These are phyloP conservation scores for Portevinia maculata DNA, from an alignment of 2,888 invertebrate genomes.

Conservation along the genomic window DNA sequence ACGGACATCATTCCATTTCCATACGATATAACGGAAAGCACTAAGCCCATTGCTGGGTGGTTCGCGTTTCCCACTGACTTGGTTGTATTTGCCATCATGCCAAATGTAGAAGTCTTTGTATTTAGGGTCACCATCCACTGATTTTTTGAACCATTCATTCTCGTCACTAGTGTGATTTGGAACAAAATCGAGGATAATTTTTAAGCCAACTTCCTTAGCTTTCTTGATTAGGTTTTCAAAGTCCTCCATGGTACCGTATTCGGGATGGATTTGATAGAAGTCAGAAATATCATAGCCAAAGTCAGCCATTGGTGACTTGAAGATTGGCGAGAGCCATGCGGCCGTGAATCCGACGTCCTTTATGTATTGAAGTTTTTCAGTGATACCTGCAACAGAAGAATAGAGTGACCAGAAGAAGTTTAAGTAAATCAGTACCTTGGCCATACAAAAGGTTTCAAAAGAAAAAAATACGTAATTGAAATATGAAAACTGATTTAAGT, in stretches of 20 bases:
- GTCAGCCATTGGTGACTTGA: conserved; percentile 89
- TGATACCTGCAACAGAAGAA: conserved; percentile 84
- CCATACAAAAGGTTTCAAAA: too few relatives aligned
- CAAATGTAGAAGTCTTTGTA: conserved; percentile 92
- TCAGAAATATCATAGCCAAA: conserved; percentile 91
- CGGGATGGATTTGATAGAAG: conserved; percentile 86
- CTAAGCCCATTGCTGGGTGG: conserved; percentile 84
- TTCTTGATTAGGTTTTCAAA: conserved; percentile 86
- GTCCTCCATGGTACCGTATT: conserved; percentile 88
- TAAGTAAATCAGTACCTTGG: too few relatives aligned
- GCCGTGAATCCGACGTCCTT: conserved; percentile 87
- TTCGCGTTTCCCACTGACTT: conserved; percentile 77
- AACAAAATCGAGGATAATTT: conserved; percentile 83
- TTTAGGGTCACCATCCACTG: conserved; percentile 85
- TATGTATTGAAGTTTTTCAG: conserved; percentile 86
- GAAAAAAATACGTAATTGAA: too few relatives aligned
- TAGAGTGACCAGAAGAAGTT: too few relatives aligned
- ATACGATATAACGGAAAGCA: conserved; percentile 85
- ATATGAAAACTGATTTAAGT: too few relatives aligned
- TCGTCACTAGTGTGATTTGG: conserved; percentile 87
- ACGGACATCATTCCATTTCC: conserved; percentile 85
- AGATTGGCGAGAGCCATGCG: conserved; percentile 90
- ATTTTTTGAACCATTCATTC: conserved; percentile 92
- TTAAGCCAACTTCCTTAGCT: conserved; percentile 83
- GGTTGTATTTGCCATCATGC: conserved; percentile 83